A percentile compares a stretch with the other conserved stretches of the same genome.
These are phyloP conservation scores for Branchinecta lynchi DNA, from an alignment of 1,140 invertebrate genomes.

Conservation along the genomic window DNA sequence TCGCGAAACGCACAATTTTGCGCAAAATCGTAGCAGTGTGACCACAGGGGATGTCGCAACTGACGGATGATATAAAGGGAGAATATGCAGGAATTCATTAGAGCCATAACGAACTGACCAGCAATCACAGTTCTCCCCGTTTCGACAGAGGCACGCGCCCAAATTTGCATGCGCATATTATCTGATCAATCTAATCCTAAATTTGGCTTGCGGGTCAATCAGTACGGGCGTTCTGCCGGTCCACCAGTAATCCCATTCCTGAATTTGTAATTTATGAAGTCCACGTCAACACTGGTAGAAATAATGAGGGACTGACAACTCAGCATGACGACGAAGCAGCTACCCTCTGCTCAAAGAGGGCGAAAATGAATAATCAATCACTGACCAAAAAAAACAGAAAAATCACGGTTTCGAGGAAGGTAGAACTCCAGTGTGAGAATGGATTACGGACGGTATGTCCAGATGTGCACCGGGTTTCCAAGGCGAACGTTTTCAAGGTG, in stretches of 20 bases:
- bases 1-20: too few relatives aligned
- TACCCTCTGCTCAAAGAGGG: too few relatives aligned
- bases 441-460: too few relatives aligned
- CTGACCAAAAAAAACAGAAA: too few relatives aligned
- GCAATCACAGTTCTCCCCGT: background rate
- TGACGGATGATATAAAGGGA: background rate
- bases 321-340: too few relatives aligned
- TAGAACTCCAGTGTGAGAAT: too few relatives aligned
- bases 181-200: constrained; percentile 2
- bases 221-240: background rate
- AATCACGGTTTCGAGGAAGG: too few relatives aligned
- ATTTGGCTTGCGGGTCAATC: constrained; percentile 6
- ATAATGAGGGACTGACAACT: background rate
- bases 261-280: background rate
- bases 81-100: constrained; percentile 12
- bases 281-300: background rate
- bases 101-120: background rate
- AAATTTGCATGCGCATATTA: constrained; percentile 11
- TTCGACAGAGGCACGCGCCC: constrained; percentile 1
- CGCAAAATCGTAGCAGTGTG: too few relatives aligned
- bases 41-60: too few relatives aligned
- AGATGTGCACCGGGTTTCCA: too few relatives aligned
- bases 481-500: too few relatives aligned
- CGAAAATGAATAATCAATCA: too few relatives aligned
- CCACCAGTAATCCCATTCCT: background rate